Base-by-base conservation (phyloP, 2,113 vertebrate genomes). In the Paralichthys olivaceus region DNA sequence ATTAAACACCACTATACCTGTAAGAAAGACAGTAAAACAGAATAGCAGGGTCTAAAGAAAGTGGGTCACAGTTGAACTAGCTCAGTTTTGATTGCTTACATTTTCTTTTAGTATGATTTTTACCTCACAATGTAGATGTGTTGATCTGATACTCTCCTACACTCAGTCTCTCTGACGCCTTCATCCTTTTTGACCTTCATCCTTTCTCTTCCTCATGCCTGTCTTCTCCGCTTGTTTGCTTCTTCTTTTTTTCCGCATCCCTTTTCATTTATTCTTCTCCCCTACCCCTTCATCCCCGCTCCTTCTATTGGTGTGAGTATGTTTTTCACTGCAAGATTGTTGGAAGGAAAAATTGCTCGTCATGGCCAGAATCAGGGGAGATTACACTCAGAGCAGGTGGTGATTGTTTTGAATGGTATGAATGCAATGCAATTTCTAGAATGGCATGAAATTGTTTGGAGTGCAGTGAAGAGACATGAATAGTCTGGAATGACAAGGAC, bases 301-400 rank as follows among this genome's bases (percentile, higher is more conserved):
- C 25, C 7, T 4, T 64, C 32, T 80, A 29, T 58, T 26, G 9
- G 13, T 13, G 53, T 22, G 70, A 61, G 59, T 69, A 28, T 70
- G 23, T 77, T 62, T 13, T 73, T 84, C 26, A 34, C 3, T 49
- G n/a, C 34, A 15, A 65, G 60, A 75, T 69, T 80, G 80, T 75
- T 74, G 20, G 32, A 79, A 85, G 69, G 62, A 74, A 55, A 85
- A 89, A 81, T 90, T 81, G 77, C 72, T 75, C 83, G 90, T 85
- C 83, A 90, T 81, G 81, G 79, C 32, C 75, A 79, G 43, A 91
- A 83, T 89, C 77, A 55, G 59, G 23, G 25, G 66, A 83, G 63
- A 86, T 89, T 85, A 72, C 58, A 72, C 60, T 79, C 59, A 56
- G 69, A 63, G 62, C 51, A 66, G 56, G 76, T 17, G n/a, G 74